phyloP scores from a whole-genome alignment of 1,140 invertebrate genomes.

The Camponotus vicinus region DNA sequence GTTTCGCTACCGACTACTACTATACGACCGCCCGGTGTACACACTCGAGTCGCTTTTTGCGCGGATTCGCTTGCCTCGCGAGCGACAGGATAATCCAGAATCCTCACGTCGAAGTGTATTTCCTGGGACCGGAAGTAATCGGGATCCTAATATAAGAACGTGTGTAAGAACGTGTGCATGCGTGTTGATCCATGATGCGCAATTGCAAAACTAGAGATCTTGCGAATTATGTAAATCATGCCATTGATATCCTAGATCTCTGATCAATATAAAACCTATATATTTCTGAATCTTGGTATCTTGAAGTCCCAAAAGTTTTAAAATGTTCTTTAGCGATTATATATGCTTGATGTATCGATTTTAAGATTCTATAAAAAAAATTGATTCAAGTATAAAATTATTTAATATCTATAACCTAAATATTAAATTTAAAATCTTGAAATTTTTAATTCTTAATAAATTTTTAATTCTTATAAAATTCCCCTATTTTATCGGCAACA shows the following conservation, averaged over 20 bases:
- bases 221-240: too few species aligned
- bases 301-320: not conserved
- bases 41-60: slow-evolving; percentile 74
- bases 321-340: not conserved
- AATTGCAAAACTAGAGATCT: not conserved
- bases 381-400: too few species aligned
- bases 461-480: too few species aligned
- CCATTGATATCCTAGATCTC: not conserved
- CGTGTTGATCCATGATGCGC: not conserved
- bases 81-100: slow-evolving; percentile 64
- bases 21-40: slow-evolving; percentile 56
- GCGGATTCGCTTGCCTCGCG: slow-evolving; percentile 36
- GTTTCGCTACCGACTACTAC: slow-evolving; percentile 81
- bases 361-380: not conserved
- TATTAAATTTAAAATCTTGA: not conserved
- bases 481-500: not conserved
- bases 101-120: slow-evolving; percentile 52
- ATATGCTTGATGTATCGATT: not conserved
- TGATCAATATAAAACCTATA: not conserved
- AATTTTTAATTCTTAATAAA: too few species aligned
- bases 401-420: not conserved
- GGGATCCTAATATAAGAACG: slow-evolving; percentile 50
- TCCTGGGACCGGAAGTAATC: slow-evolving; percentile 55
- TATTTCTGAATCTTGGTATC: not conserved
- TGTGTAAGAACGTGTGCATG: not conserved